Evolutionary conservation across 2,797 vertebrate species (phyloP).

Genomic region (Enteromius thamalakanensis): DNA sequence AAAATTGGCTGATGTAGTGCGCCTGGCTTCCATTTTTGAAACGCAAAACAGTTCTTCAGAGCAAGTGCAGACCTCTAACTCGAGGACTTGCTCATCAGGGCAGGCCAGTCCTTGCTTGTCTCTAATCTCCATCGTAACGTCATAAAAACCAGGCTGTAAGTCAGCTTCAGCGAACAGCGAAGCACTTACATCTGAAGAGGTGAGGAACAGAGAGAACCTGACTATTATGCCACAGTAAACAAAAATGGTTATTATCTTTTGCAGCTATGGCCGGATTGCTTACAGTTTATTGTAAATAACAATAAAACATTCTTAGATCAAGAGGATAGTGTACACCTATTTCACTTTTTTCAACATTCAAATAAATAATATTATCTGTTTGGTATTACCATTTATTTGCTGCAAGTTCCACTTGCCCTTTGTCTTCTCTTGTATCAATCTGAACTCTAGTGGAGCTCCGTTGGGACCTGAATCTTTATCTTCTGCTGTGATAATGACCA

Average conservation of each 20-base stretch:
- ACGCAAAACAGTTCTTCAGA: slow-evolving; percentile 40
- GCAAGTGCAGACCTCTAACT: slow-evolving; percentile 62
- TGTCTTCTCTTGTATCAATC: slow-evolving; percentile 70
- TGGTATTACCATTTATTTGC: slow-evolving; percentile 73
- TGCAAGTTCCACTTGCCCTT: slow-evolving; percentile 76
- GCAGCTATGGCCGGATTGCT: not conserved
- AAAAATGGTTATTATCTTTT: not conserved
- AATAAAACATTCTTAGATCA: not conserved
- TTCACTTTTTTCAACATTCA: not conserved
- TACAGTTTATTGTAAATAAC: not conserved
- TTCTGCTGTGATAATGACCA: slow-evolving; percentile 74
- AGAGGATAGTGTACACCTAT: not conserved
- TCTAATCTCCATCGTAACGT: slow-evolving; percentile 58
- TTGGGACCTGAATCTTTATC: slow-evolving; percentile 78
- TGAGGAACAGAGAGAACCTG: not conserved
- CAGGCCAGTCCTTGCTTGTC: slow-evolving; percentile 66
- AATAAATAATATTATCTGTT: not conserved
- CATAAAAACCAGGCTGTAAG: slow-evolving; percentile 60
- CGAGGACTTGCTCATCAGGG: slow-evolving; percentile 58
- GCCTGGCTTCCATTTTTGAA: not conserved
- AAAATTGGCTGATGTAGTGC: not conserved
- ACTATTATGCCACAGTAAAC: not conserved
- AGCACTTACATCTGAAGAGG: slow-evolving; percentile 49
- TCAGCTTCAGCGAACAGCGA: slow-evolving; percentile 37
- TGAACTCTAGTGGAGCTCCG: slow-evolving; percentile 79